A percentile compares a stretch with the other conserved stretches of the same genome.
Conservation (phyloP, 2,797 vertebrate genomes). For the Malurus leucopterus region DNA sequence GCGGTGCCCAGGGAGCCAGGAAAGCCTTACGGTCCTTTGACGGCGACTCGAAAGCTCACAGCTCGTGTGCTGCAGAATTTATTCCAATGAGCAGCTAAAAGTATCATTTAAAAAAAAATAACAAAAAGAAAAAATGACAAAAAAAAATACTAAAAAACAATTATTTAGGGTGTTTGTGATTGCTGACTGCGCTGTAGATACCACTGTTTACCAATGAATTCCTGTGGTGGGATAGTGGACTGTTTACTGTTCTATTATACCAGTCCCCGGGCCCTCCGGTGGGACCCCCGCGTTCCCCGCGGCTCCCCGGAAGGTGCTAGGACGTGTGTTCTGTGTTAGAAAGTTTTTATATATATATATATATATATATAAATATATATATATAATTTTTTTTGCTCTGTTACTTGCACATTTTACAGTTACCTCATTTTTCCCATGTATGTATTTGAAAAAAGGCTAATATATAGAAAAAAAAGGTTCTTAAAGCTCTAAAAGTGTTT, state of each 20-base stretch:
- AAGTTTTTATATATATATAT: constrained; percentile 31
- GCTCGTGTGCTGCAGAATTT: constrained; percentile 89
- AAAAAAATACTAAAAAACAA: constrained; percentile 68
- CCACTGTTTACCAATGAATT: constrained; percentile 96
- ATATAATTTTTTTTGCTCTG: constrained; percentile 43
- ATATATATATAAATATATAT: constrained; percentile 30
- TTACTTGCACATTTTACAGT: constrained; percentile 40
- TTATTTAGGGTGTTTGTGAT: constrained; percentile 96
- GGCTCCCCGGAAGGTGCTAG: constrained; percentile 63
- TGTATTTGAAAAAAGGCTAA: constrained; percentile 98
- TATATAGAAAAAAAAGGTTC: constrained; percentile 99
- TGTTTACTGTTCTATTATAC: constrained; percentile 96
- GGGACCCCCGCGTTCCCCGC: constrained; percentile 77
- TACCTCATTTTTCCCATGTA: constrained; percentile 98
- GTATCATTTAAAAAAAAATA: constrained; percentile 56
- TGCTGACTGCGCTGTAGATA: constrained; percentile 94
- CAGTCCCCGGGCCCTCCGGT: constrained; percentile 87
- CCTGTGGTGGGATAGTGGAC: constrained; percentile 96
- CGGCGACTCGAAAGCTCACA: constrained; percentile 77
- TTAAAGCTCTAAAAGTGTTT: constrained; percentile 94
- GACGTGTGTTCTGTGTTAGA: constrained; percentile 28
- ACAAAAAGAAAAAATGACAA: constrained; percentile 45
- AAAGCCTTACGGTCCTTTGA: constrained; percentile 70
- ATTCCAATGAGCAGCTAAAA: constrained; percentile 90
- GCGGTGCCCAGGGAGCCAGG: constrained; percentile 47